Evolutionary conservation across 2,888 invertebrate species (phyloP).

Genomic region (Tolmerus cingulatus): DNA sequence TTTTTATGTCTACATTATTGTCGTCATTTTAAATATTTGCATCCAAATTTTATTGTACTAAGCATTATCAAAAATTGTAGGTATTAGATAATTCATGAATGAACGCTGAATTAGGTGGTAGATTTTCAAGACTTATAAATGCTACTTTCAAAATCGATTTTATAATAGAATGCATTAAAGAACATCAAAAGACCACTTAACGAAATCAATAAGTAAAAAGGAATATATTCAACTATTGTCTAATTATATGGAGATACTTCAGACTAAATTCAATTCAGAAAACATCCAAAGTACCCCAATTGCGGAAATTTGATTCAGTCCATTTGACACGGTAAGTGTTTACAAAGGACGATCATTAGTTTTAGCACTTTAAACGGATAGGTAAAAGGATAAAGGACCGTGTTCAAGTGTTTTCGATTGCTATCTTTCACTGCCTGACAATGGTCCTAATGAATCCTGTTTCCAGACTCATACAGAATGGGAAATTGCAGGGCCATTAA

Average conservation of each 20-base stretch:
- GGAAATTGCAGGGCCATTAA: neutral
- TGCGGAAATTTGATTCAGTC: neutral
- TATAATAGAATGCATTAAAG: too few relatives aligned
- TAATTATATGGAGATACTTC: neutral
- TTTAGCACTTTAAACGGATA: neutral
- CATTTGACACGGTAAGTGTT: neutral
- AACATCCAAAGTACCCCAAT: neutral
- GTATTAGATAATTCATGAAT: too few relatives aligned
- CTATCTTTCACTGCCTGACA: neutral
- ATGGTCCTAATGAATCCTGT: neutral
- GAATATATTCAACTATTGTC: neutral
- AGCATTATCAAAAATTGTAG: too few relatives aligned
- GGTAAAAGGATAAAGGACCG: neutral
- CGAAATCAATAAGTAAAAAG: too few relatives aligned
- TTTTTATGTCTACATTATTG: too few relatives aligned
- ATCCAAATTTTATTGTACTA: too few relatives aligned
- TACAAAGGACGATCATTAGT: neutral
- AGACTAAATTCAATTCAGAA: neutral
- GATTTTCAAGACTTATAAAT: too few relatives aligned
- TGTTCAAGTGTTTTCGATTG: neutral
- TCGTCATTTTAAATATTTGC: too few relatives aligned
- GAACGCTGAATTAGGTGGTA: too few relatives aligned
- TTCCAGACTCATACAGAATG: neutral
- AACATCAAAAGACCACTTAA: too few relatives aligned
- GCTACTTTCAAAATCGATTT: neutral